phyloP scores from a whole-genome alignment of 2,113 vertebrate genomes.

The Pionites leucogaster region DNA sequence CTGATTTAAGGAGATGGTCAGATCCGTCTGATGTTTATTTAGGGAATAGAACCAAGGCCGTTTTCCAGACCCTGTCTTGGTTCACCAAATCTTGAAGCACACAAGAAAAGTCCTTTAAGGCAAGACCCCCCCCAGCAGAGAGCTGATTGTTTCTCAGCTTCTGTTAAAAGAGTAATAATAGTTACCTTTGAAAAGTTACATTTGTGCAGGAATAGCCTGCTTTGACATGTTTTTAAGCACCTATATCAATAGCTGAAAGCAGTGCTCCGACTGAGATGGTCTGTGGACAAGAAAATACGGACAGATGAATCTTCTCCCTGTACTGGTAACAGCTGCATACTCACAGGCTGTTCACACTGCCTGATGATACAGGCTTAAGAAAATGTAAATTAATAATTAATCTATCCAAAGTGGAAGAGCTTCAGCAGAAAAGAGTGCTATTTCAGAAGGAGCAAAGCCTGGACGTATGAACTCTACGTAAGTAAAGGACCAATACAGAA shows the following conservation, averaged over 20 bases:
- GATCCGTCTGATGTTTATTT: neutral
- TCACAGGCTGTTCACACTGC: neutral
- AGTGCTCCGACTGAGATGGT: neutral
- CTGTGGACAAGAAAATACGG: neutral
- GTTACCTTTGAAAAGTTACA: neutral
- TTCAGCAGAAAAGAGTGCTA: neutral
- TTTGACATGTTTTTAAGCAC: neutral
- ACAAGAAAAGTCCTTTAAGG: neutral
- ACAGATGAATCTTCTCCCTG: neutral
- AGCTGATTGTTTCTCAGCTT: neutral
- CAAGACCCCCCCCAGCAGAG: neutral
- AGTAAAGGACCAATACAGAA: neutral
- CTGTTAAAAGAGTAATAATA: neutral
- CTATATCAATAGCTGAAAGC: neutral
- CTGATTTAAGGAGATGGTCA: neutral
- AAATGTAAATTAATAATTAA: neutral
- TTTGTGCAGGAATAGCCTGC: neutral
- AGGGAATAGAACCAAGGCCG: neutral
- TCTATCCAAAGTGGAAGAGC: neutral
- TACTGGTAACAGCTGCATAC: neutral
- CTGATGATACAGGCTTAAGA: neutral
- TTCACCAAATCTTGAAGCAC: neutral
- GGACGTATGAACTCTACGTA: neutral
- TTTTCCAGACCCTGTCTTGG: neutral
- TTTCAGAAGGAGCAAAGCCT: neutral